A percentile compares a stretch with the other conserved stretches of the same genome.
Conservation (phyloP, 2,113 vertebrate species). For the Phaethon lepturus region DNA sequence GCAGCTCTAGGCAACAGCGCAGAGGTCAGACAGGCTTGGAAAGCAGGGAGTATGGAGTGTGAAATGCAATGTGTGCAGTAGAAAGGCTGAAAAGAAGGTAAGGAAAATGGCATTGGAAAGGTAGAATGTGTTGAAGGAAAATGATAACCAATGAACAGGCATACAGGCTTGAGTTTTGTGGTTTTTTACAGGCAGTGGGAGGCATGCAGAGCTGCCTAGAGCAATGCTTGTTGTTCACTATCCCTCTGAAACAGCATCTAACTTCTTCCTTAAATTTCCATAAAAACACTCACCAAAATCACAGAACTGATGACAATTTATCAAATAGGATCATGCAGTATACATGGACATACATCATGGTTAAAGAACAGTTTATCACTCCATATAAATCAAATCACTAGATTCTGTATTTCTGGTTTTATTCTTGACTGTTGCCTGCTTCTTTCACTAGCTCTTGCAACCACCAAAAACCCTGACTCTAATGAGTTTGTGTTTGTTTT, state of each 20-base stretch:
- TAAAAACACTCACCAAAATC: background rate
- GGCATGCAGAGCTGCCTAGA: background rate
- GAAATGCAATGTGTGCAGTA: background rate
- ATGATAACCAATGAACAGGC: rapidly evolving
- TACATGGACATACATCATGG: background rate
- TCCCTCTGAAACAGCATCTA: background rate
- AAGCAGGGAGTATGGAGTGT: background rate
- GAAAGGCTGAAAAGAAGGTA: background rate
- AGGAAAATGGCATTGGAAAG: background rate
- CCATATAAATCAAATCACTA: background rate
- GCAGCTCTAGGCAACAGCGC: background rate
- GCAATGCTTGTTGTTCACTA: background rate
- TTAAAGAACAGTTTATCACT: background rate
- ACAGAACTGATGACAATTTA: background rate
- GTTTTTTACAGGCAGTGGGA: background rate
- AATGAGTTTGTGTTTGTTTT: background rate
- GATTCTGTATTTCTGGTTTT: background rate
- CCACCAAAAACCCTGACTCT: background rate
- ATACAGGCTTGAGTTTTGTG: background rate
- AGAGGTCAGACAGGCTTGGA: background rate
- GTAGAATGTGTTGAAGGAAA: background rate
- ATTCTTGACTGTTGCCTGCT: background rate
- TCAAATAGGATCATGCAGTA: background rate
- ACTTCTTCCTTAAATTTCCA: background rate
- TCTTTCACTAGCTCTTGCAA: background rate